A percentile compares a stretch with the other conserved stretches of the same genome.
Evolutionary conservation across 2,888 invertebrate species (phyloP).

Genomic region (Anaspis maculata): DNA sequence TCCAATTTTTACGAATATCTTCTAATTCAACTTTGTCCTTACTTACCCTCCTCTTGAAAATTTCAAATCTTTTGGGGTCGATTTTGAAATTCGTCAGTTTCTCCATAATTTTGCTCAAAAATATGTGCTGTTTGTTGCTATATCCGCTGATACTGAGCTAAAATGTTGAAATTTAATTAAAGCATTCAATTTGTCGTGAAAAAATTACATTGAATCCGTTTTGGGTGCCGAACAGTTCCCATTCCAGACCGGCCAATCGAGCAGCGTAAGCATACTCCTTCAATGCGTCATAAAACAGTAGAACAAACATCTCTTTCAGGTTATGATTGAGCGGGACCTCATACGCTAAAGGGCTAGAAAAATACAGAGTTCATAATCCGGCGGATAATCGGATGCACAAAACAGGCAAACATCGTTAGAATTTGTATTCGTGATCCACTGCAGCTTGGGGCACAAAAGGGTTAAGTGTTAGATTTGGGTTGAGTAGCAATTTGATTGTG

Average conservation of each 20-base stretch:
- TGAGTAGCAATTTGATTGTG: too few species aligned
- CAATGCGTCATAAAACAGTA: constrained; percentile 74
- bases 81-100: constrained; percentile 73
- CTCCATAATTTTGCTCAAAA: constrained; percentile 80
- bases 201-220: constrained; percentile 73
- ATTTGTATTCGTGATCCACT: too few species aligned
- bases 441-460: too few species aligned
- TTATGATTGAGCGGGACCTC: constrained; percentile 77
- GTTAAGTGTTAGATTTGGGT: too few species aligned
- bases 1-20: constrained; percentile 1
- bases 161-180: constrained; percentile 22
- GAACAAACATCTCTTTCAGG: constrained; percentile 75
- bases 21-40: background rate
- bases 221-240: constrained; percentile 68
- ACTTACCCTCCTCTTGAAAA: constrained; percentile 67
- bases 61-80: constrained; percentile 73
- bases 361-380: too few species aligned
- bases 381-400: too few species aligned
- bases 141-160: constrained; percentile 82
- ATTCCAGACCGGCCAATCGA: constrained; percentile 79
- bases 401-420: too few species aligned
- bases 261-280: constrained; percentile 93
- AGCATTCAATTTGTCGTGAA: too few species aligned
- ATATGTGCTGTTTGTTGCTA: constrained; percentile 77
- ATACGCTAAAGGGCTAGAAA: constrained; percentile 72